Percentiles rank a stretch among this genome's conserved stretches.
phyloP scores from a whole-genome alignment of 2,797 vertebrate species.

The Parauchenoglanis punctatus region DNA sequence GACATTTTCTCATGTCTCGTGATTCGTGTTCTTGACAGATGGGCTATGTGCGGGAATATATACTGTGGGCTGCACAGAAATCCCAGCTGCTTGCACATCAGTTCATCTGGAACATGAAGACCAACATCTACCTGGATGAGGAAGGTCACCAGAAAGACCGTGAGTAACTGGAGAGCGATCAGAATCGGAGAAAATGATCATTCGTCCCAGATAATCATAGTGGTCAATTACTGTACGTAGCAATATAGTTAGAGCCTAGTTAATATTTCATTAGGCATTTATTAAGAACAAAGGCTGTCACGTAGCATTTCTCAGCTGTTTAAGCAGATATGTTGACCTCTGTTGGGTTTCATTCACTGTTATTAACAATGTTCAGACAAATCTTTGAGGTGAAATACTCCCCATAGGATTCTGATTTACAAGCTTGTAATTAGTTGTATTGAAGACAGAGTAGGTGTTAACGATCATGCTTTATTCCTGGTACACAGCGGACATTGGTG shows the following conservation, averaged over 20 bases:
- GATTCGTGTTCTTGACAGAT: constrained; percentile 75
- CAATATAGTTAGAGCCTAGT: not conserved
- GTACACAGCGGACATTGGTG: constrained; percentile 90
- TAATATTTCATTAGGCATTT: not conserved
- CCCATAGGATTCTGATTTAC: not conserved
- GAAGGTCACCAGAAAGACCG: constrained; percentile 95
- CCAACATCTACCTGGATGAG: constrained; percentile 94
- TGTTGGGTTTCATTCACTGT: not conserved
- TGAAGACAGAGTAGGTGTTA: not conserved
- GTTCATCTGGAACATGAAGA: constrained; percentile 99
- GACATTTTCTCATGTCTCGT: not conserved
- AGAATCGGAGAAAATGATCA: not conserved
- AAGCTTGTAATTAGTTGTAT: not conserved
- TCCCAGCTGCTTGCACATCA: constrained; percentile 97
- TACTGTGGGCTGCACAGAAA: constrained; percentile 94
- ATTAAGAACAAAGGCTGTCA: not conserved
- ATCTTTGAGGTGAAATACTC: not conserved
- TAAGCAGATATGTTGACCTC: not conserved
- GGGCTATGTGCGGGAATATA: constrained; percentile 97
- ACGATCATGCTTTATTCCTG: not conserved
- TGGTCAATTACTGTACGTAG: not conserved
- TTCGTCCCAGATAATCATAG: no score
- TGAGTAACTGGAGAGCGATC: constrained; percentile 68
- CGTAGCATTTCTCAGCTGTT: not conserved
- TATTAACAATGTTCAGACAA: not conserved